Base-by-base conservation (phyloP, 2,797 vertebrate genomes). In the Hydrophis major region DNA sequence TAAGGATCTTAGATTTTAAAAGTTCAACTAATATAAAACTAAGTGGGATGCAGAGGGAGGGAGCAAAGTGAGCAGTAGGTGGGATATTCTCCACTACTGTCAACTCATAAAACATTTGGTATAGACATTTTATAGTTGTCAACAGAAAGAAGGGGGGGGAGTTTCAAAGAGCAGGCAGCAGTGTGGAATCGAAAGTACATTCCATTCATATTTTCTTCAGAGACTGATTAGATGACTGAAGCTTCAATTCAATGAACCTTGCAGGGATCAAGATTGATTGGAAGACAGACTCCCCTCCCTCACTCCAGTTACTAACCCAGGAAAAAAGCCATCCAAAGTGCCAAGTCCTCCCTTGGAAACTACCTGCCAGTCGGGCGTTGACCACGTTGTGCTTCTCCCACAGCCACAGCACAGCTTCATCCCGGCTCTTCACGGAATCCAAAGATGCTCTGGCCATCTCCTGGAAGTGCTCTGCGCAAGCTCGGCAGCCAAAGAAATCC, bases 331-430 rank as follows among this genome's bases (percentile, higher is more conserved):
- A 37, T 20, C 20, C 18, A 7, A 37, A 78, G 37, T 3, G 18
- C 74, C 37, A 47, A 12, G 74, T 12, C 10, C 37, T 83, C 74
- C 20, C 74, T 4, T 4, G 74, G 11, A 25, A 42, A 47, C 37
- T 96, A 99, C 99, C 99, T 94, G 99, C 98, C 50, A 99, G 98
- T 83, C 99, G 97, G 96, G 92, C 91, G 93, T 99, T 99, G 90
- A 99, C 99, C 22, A 97, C 91, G 18, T 99, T 99, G 97, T 99
- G 99, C 3, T 98, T 98, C 93, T 95, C 98, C 99, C 99, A 99
- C 6, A 99, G 98, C 99, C 99, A 99, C 22, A 99, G 97, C 0
- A 99, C 94, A 0, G 99, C 98, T 18, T 98, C 95, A 47, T 99
- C 98, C 0, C 37, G 3, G 47, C 94, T 98, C 18, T 97, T 96